A percentile compares a stretch with the other conserved stretches of the same genome.
Conservation (phyloP, 2,797 vertebrate species). For the Valencia hispanica region DNA sequence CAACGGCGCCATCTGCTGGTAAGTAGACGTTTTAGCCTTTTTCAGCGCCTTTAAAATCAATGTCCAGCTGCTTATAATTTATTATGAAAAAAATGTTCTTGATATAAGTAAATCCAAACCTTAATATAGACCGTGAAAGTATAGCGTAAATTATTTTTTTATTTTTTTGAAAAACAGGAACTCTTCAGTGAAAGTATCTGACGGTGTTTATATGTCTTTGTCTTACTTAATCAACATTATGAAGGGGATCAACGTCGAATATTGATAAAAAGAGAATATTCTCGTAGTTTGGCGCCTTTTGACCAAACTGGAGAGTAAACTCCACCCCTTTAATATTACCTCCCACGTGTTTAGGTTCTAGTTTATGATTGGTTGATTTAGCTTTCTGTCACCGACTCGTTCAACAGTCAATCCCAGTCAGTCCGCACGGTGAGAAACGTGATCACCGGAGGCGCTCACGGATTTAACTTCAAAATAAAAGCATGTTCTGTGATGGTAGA, state of each 20-base stretch:
- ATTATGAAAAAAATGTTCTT: neutral
- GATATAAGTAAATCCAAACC: neutral
- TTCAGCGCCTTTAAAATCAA: neutral
- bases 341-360: neutral
- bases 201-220: neutral
- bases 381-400: slow-evolving; percentile 44
- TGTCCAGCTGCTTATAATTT: neutral
- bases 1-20: slow-evolving; percentile 55
- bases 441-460: neutral
- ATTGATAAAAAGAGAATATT: neutral
- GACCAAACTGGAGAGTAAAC: slow-evolving; percentile 16
- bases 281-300: slow-evolving; percentile 58
- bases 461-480: slow-evolving; percentile 45
- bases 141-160: neutral
- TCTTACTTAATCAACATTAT: neutral
- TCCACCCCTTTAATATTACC: slow-evolving; percentile 15
- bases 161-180: neutral
- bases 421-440: neutral
- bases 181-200: neutral
- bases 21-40: neutral
- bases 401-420: slow-evolving; percentile 10
- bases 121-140: neutral
- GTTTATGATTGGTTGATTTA: slow-evolving; percentile 50
- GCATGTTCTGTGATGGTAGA: neutral
- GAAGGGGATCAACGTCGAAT: neutral